Percentiles rank a stretch among this genome's conserved stretches.
These are phyloP conservation scores for Odocoileus virginianus DNA, from an alignment of 2,113 vertebrate genomes.

Conservation along the genomic window DNA sequence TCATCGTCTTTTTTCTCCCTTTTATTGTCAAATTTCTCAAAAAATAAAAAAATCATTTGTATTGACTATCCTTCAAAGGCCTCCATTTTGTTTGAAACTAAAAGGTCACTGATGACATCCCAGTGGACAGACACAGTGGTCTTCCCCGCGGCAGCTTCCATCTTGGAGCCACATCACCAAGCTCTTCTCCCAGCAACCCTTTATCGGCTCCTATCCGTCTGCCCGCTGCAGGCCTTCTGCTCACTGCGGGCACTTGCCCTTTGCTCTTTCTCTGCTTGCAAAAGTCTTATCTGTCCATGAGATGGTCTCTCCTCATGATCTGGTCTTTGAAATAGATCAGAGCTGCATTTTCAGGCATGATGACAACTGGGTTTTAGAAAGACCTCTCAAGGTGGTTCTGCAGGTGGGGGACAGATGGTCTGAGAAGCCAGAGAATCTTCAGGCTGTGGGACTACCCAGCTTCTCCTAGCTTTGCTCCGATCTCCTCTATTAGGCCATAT, in stretches of 20 bases:
- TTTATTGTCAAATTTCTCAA: neutral
- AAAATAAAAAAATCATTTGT: neutral
- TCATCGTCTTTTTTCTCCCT: neutral
- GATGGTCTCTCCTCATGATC: neutral
- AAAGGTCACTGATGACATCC: neutral
- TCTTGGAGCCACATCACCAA: accelerated
- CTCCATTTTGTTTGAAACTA: neutral
- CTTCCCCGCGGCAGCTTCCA: neutral
- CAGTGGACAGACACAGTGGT: neutral
- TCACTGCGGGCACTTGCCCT: neutral
- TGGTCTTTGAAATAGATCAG: neutral
- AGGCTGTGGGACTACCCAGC: neutral
- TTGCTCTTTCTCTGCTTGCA: neutral
- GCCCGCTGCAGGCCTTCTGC: too few species aligned
- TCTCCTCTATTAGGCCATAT: neutral
- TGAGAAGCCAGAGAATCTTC: neutral
- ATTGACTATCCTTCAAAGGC: neutral
- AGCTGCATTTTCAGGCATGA: neutral
- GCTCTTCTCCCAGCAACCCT: neutral
- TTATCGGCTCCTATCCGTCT: neutral
- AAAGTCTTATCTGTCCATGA: neutral
- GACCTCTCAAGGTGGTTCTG: neutral
- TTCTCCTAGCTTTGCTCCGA: neutral
- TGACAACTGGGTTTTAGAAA: neutral
- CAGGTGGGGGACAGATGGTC: neutral